Conservation (phyloP, 2,797 vertebrate genomes). For the Smutsia gigantea region DNA sequence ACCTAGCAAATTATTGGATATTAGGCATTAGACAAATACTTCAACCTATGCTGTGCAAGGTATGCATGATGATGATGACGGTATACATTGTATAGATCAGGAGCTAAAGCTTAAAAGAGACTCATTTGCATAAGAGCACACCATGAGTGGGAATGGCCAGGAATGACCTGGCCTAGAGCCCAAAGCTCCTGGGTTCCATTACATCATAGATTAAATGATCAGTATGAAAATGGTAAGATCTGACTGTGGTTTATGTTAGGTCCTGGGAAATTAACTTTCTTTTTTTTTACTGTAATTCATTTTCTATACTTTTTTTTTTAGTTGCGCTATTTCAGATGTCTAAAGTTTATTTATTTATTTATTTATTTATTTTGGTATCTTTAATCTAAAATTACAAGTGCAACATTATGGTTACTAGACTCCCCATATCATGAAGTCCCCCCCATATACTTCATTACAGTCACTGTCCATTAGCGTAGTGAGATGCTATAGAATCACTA, state of each 20-base stretch:
- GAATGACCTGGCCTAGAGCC: not conserved
- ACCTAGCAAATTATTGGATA: not conserved
- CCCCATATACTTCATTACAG: too few relatives aligned
- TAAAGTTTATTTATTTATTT: too few relatives aligned
- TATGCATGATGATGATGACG: not conserved
- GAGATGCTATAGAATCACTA: too few relatives aligned
- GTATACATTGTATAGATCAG: not conserved
- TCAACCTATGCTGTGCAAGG: accelerated
- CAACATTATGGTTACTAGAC: too few relatives aligned
- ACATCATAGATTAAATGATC: not conserved
- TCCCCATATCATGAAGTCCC: too few relatives aligned
- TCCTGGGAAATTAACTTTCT: not conserved
- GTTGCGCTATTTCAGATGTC: not conserved
- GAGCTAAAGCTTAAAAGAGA: not conserved
- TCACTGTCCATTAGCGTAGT: too few relatives aligned
- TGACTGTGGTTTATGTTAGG: not conserved
- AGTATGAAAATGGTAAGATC: not conserved
- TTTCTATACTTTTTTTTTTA: not conserved
- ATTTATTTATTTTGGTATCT: too few relatives aligned
- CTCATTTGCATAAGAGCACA: not conserved
- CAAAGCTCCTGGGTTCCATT: not conserved
- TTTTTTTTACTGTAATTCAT: not conserved
- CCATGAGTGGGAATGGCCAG: not conserved
- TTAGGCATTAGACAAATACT: not conserved
- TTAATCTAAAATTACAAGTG: too few relatives aligned